Conservation (phyloP, 1,140 invertebrate species). For the Littorina saxatilis region DNA sequence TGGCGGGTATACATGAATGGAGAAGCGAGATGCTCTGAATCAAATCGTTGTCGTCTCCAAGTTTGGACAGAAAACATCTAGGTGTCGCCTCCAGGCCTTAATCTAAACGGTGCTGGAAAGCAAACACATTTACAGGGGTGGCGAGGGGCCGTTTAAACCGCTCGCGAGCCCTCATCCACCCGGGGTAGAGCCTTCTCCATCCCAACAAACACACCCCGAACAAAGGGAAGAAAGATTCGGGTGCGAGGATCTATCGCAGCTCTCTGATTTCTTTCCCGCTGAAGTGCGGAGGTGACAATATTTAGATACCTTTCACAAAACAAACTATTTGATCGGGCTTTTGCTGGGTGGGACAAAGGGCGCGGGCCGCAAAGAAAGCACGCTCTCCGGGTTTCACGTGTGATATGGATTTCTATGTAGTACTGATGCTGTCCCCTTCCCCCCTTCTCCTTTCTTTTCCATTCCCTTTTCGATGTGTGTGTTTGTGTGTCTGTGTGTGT, state of each 20-base stretch:
- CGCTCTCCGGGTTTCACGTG: too few species aligned
- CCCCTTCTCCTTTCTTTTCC: neutral
- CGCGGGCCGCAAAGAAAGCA: neutral
- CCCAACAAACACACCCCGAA: neutral
- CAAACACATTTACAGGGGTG: neutral
- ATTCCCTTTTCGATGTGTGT: neutral
- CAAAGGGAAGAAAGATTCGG: slow-evolving; percentile 20
- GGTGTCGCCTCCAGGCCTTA: slow-evolving; percentile 20
- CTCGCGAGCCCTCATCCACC: neutral
- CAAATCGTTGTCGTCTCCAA: neutral
- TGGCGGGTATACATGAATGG: too few species aligned
- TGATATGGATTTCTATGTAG: too few species aligned
- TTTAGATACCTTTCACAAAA: slow-evolving; percentile 36
- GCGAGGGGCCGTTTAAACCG: neutral
- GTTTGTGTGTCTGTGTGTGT: too few species aligned
- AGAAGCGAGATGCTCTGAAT: neutral
- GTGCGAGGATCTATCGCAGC: slow-evolving; percentile 12
- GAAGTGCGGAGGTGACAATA: slow-evolving; percentile 27
- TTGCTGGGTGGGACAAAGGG: slow-evolving; percentile 17
- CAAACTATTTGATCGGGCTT: slow-evolving; percentile 34
- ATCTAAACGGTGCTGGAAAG: slow-evolving; percentile 14
- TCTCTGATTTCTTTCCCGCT: slow-evolving; percentile 28
- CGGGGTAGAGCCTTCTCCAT: neutral
- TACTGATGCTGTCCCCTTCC: neutral
- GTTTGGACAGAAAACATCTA: slow-evolving; percentile 29